phyloP scores from a whole-genome alignment of 2,797 vertebrate species.

The Pristis pectinata region DNA sequence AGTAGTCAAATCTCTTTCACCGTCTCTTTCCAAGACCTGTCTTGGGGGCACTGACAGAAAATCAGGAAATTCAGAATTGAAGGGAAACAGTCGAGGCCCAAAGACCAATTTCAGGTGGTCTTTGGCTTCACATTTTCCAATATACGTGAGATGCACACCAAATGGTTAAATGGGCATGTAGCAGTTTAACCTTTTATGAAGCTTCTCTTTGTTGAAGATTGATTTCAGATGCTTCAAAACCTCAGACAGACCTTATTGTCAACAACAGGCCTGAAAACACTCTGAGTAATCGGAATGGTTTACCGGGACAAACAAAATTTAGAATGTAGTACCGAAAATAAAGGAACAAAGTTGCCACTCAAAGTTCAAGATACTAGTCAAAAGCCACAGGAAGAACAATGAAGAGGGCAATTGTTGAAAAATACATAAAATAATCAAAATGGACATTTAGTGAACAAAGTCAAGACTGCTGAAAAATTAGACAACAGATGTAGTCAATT shows the following conservation, averaged over 20 bases:
- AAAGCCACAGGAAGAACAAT: background rate
- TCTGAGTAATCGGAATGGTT: background rate
- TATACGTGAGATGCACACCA: background rate
- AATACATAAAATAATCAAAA: background rate
- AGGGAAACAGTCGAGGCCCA: background rate
- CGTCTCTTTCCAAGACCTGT: background rate
- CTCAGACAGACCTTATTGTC: background rate
- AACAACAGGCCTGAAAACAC: background rate
- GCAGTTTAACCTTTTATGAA: background rate
- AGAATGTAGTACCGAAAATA: background rate
- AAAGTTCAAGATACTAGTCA: background rate
- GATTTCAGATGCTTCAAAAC: background rate
- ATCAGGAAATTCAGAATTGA: background rate
- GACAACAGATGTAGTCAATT: background rate
- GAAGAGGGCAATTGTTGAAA: background rate
- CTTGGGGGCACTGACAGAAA: too few relatives aligned
- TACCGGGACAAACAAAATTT: background rate
- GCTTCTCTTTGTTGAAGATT: background rate
- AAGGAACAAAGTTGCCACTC: background rate
- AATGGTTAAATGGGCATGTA: background rate
- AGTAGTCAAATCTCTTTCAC: background rate
- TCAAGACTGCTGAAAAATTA: background rate
- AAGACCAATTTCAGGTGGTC: background rate
- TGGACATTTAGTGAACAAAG: background rate
- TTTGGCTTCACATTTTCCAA: background rate